Percentiles rank a stretch among this genome's conserved stretches.
These are phyloP conservation scores for Morinoia aosen DNA, from an alignment of 2,888 invertebrate species.

Conservation along the genomic window DNA sequence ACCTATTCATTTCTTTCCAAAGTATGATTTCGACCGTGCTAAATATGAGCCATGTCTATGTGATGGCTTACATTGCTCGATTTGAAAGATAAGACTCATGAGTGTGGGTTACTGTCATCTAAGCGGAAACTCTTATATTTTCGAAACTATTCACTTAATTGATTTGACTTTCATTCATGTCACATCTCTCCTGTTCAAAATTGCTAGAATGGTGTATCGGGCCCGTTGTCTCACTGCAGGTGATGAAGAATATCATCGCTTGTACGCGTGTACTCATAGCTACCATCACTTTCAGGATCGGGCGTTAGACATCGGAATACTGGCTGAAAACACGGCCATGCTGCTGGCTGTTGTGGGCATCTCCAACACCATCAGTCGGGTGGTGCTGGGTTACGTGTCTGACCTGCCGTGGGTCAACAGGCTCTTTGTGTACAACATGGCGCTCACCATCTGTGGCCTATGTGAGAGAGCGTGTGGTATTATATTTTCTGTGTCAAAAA, in stretches of 20 bases:
- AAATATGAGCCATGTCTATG: background rate
- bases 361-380: conserved; percentile 90
- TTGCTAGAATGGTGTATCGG: too few species aligned
- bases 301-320: conserved; percentile 77
- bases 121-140: background rate
- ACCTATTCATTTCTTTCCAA: too few species aligned
- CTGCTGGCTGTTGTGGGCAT: conserved; percentile 86
- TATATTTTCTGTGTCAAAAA: too few species aligned
- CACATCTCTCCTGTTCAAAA: background rate
- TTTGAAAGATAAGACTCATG: background rate
- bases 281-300: conserved; percentile 74
- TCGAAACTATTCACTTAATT: too few species aligned
- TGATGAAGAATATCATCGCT: background rate
- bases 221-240: background rate
- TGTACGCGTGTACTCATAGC: background rate
- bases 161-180: too few species aligned
- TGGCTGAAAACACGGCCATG: conserved; percentile 77
- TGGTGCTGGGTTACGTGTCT: conserved; percentile 87
- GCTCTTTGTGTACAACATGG: conserved; percentile 88
- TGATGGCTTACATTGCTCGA: background rate
- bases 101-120: background rate
- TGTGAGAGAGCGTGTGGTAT: too few species aligned
- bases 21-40: background rate
- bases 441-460: conserved; percentile 86
- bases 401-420: conserved; percentile 94